phyloP scores from a whole-genome alignment of 2,888 invertebrate genomes.

The Frankliniella fusca region DNA sequence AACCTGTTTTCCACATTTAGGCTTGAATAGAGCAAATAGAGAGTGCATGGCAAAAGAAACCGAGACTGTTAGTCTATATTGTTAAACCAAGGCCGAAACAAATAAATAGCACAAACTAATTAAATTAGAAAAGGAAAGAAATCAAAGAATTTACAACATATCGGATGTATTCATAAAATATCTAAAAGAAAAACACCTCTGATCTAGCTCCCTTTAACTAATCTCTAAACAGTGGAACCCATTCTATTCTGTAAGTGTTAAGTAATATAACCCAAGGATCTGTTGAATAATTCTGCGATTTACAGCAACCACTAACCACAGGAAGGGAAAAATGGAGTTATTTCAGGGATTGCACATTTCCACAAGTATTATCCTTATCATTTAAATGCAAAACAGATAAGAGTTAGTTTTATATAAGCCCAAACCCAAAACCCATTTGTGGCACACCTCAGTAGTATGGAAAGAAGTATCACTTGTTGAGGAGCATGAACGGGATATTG shows the following conservation, averaged over 20 bases:
- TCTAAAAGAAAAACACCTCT: no score
- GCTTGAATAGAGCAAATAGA: conserved; percentile 16
- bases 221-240: no score
- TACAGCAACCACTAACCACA: no score
- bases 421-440: neutral
- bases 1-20: conserved; percentile 24
- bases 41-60: conserved; percentile 13
- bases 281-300: no score
- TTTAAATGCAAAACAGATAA: neutral
- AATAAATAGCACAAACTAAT: conserved; percentile 9
- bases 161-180: neutral
- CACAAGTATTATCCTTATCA: neutral
- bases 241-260: no score
- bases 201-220: no score
- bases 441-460: conserved; percentile 15
- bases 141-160: neutral
- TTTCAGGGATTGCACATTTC: no score
- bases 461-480: conserved; percentile 11
- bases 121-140: neutral
- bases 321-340: no score
- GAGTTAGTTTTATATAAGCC: neutral
- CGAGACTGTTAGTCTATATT: neutral
- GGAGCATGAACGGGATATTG: neutral
- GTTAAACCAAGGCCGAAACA: neutral
- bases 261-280: no score